phyloP scores from a whole-genome alignment of 2,113 vertebrate species.

The Cichladusa arquata region DNA sequence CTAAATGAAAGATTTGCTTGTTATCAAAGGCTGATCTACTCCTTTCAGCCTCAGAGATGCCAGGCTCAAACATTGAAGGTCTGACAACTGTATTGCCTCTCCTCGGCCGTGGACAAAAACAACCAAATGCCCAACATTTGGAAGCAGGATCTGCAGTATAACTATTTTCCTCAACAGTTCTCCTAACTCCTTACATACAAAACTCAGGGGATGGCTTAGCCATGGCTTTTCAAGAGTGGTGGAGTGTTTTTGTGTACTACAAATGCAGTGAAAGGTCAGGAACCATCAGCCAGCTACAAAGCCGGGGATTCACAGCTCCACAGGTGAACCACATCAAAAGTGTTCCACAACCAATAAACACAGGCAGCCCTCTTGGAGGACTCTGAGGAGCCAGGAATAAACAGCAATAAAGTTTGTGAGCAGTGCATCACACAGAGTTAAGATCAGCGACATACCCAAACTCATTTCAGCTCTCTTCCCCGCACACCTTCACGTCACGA shows the following conservation, averaged over 20 bases:
- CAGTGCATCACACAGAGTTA: neutral
- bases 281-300: neutral
- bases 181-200: neutral
- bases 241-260: neutral
- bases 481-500: neutral
- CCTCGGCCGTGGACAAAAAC: rapidly evolving
- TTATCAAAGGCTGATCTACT: neutral
- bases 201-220: neutral
- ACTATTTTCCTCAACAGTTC: neutral
- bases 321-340: rapidly evolving
- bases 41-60: neutral
- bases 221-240: neutral
- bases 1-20: neutral
- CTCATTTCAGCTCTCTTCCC: neutral
- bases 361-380: neutral
- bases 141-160: neutral
- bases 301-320: neutral
- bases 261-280: neutral
- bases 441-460: neutral
- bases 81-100: neutral
- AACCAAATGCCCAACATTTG: neutral
- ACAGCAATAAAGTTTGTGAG: neutral
- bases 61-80: neutral
- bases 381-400: neutral
- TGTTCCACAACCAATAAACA: rapidly evolving